These are phyloP conservation scores for Boulengeromyrus knoepffleri DNA, from an alignment of 2,113 vertebrate species.

Conservation along the genomic window DNA sequence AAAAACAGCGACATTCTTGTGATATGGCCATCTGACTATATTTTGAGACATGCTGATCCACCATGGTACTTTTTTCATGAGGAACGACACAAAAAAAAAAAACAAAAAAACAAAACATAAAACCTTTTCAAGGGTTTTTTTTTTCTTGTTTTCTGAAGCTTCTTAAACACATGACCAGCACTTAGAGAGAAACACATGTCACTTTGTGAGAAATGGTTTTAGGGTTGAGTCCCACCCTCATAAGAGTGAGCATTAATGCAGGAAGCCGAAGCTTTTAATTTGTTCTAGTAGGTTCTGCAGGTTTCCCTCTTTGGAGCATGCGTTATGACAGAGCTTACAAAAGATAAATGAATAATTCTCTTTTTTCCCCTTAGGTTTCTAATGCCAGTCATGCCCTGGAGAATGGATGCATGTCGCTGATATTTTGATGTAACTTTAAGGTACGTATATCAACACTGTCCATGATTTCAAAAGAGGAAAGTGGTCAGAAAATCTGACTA, in stretches of 20 bases:
- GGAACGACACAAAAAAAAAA: conserved; percentile 29
- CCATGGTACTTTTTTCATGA: conserved; percentile 55
- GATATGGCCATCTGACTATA: background rate
- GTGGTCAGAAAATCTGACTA: conserved; percentile 14
- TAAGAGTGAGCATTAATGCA: background rate
- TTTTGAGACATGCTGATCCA: conserved; percentile 15
- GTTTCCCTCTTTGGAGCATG: conserved; percentile 7
- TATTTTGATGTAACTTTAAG: conserved; percentile 10
- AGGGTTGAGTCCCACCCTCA: conserved; percentile 36
- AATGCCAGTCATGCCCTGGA: conserved; percentile 25
- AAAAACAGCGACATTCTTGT: background rate
- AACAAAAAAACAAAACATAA: conserved; percentile 26
- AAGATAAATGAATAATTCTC: conserved; percentile 1
- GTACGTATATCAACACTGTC: conserved; percentile 15
- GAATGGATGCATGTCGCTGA: conserved; percentile 11
- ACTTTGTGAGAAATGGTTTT: conserved; percentile 69
- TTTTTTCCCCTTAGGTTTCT: background rate
- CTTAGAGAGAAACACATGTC: conserved; percentile 79
- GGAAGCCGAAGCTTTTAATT: background rate
- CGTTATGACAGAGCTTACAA: conserved; percentile 16
- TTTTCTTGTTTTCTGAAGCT: conserved; percentile 20
- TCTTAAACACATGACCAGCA: conserved; percentile 67
- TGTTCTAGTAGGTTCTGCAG: conserved; percentile 8
- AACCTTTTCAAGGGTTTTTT: conserved; percentile 32
- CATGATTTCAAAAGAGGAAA: conserved; percentile 26